These are phyloP conservation scores for Sebastes umbrosus DNA, from an alignment of 2,797 vertebrate genomes.

Conservation along the genomic window DNA sequence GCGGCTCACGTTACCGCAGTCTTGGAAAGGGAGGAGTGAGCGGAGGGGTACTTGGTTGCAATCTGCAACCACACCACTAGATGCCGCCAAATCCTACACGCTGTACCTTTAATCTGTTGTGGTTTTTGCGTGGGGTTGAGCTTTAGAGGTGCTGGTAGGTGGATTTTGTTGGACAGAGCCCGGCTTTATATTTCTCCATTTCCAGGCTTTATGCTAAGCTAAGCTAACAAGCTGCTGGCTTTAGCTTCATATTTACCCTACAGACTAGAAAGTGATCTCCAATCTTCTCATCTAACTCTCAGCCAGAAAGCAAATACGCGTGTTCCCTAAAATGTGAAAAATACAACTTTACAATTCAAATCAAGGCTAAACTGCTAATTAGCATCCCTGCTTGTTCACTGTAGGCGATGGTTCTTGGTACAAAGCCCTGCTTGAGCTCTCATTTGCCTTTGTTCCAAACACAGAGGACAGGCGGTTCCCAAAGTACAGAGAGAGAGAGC, in stretches of 20 bases:
- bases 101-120: not conserved
- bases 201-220: not conserved
- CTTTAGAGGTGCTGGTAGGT: not conserved
- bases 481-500: conserved; percentile 19
- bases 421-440: conserved; percentile 20
- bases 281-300: not conserved
- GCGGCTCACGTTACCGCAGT: no score
- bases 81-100: fast-evolving
- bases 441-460: conserved; percentile 30
- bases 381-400: not conserved
- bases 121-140: not conserved
- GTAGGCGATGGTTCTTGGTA: not conserved
- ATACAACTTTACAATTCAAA: not conserved
- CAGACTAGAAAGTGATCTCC: not conserved
- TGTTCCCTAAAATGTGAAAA: not conserved
- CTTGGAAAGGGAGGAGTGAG: not conserved
- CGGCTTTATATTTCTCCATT: not conserved
- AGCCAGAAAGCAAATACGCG: not conserved
- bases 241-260: not conserved
- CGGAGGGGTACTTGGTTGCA: not conserved
- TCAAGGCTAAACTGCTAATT: not conserved
- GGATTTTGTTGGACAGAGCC: not conserved
- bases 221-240: not conserved
- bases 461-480: conserved; percentile 16
- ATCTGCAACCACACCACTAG: not conserved